Conservation (phyloP, 2,888 invertebrate genomes). For the Ornithoptera priamus region DNA sequence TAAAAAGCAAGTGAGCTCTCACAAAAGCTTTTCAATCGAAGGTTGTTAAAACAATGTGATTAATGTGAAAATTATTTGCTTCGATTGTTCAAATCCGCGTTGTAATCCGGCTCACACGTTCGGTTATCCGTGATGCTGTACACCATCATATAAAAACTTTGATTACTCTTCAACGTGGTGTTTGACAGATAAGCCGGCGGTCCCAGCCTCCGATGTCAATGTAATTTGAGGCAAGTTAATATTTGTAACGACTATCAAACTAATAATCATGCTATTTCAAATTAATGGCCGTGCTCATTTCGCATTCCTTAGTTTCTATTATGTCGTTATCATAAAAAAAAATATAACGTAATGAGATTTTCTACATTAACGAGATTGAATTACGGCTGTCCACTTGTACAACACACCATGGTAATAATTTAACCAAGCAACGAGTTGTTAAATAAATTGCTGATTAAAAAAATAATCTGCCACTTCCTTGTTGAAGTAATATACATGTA, state of each 20-base stretch:
- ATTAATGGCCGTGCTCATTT: constrained; percentile 54
- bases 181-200: constrained; percentile 62
- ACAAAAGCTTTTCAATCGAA: constrained; percentile 56
- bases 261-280: constrained; percentile 46
- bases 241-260: constrained; percentile 54
- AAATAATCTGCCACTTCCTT: constrained; percentile 18
- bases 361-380: constrained; percentile 39
- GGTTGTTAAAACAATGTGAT: constrained; percentile 55
- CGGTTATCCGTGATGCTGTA: constrained; percentile 49
- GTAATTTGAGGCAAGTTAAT: constrained; percentile 60
- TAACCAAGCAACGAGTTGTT: constrained; percentile 14
- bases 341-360: constrained; percentile 36
- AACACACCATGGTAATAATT: constrained; percentile 24
- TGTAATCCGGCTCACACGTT: constrained; percentile 47
- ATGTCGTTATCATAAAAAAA: constrained; percentile 40
- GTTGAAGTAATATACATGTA: constrained; percentile 1
- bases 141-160: constrained; percentile 61
- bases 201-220: constrained; percentile 47
- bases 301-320: constrained; percentile 45
- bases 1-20: constrained; percentile 49
- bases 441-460: constrained; percentile 19
- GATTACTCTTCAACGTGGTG: constrained; percentile 52
- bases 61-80: constrained; percentile 69
- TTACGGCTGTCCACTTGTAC: constrained; percentile 25
- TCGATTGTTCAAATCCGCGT: constrained; percentile 56